phyloP scores from a whole-genome alignment of 35 echinoderm and acorn worm genomes.

The Anneissia japonica region DNA sequence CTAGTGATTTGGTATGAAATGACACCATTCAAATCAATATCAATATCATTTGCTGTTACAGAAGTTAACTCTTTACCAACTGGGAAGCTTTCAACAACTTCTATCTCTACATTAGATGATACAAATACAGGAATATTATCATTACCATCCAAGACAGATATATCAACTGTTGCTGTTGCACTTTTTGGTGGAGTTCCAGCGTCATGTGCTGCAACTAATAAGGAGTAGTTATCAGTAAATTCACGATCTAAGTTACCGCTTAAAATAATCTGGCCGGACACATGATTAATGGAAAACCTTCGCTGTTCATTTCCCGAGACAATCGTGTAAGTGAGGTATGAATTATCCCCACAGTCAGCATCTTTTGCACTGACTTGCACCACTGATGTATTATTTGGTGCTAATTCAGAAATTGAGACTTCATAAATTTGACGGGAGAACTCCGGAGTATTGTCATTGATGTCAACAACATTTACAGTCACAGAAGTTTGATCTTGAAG shows the following conservation, averaged over 20 bases:
- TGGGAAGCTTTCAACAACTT: constrained; percentile 73
- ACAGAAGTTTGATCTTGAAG: constrained; percentile 52
- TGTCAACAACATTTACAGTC: constrained; percentile 63
- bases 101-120: constrained; percentile 25
- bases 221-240: constrained; percentile 25
- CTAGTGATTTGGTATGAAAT: constrained; percentile 65
- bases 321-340: constrained; percentile 82
- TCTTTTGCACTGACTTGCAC: constrained; percentile 54
- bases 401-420: constrained; percentile 71
- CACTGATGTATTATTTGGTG: constrained; percentile 57
- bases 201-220: constrained; percentile 71
- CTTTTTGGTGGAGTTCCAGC: constrained; percentile 40
- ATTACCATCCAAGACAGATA: constrained; percentile 90
- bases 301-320: constrained; percentile 58
- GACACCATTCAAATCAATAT: constrained; percentile 64
- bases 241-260: constrained; percentile 60
- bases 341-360: constrained; percentile 70
- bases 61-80: constrained; percentile 63
- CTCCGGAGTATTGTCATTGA: constrained; percentile 82
- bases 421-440: constrained; percentile 50
- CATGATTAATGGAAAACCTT: constrained; percentile 58
- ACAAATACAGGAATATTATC: constrained; percentile 72
- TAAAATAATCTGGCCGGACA: constrained; percentile 69
- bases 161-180: constrained; percentile 27
- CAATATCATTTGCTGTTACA: constrained; percentile 69